phyloP scores from a whole-genome alignment of 2,888 invertebrate genomes.

The Chloromyia formosa region DNA sequence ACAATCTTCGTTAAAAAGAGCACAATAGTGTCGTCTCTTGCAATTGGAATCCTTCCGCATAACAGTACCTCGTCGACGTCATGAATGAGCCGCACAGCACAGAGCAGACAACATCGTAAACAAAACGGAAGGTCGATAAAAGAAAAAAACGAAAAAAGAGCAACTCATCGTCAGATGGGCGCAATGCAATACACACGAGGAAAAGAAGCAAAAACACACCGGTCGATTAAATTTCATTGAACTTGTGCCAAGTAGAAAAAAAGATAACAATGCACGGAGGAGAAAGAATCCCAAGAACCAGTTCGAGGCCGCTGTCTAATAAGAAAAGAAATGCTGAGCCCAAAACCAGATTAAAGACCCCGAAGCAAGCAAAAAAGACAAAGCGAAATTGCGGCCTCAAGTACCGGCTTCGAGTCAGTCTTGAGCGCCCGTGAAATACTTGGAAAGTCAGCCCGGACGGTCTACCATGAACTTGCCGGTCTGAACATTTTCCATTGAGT shows the following conservation, averaged over 20 bases:
- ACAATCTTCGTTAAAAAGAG: no score
- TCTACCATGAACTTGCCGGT: no score
- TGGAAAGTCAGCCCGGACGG: no score
- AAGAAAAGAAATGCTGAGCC: not conserved
- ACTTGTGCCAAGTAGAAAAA: constrained; percentile 1
- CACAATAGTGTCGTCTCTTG: no score
- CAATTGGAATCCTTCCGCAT: not conserved
- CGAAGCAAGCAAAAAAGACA: not conserved
- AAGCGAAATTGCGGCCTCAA: not conserved
- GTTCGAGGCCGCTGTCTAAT: constrained; percentile 27
- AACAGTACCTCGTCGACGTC: not conserved
- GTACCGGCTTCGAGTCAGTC: not conserved
- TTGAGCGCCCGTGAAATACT: constrained; percentile 8
- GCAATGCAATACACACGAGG: not conserved
- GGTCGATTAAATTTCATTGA: constrained; percentile 30
- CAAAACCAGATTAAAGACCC: not conserved
- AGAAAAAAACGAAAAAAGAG: not conserved
- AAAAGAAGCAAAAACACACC: not conserved
- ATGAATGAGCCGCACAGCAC: not conserved
- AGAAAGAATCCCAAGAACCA: constrained; percentile 1
- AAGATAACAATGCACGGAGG: not conserved
- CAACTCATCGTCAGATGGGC: not conserved
- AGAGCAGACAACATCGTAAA: not conserved
- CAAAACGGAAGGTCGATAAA: not conserved
- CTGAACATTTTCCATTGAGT: no score